A percentile compares a stretch with the other conserved stretches of the same genome.
These are phyloP conservation scores for Hipposideros armiger DNA, from an alignment of 2,113 vertebrate species.

Conservation along the genomic window DNA sequence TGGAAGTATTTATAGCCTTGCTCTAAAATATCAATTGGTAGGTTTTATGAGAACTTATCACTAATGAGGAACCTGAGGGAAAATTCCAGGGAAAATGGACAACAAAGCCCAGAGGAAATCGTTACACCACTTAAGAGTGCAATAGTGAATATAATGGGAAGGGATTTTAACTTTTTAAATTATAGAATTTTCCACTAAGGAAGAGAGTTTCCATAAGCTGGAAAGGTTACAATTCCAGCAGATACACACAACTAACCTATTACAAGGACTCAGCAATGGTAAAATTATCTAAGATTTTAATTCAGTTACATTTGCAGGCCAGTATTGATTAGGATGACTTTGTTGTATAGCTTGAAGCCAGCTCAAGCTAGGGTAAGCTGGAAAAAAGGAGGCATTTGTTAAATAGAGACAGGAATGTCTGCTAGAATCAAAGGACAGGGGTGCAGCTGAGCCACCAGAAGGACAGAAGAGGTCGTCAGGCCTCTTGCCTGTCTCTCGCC, in stretches of 20 bases:
- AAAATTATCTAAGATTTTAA: constrained; percentile 35
- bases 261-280: background rate
- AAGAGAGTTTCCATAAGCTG: background rate
- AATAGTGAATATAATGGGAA: background rate
- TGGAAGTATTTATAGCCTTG: background rate
- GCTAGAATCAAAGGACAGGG: background rate
- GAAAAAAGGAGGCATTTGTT: background rate
- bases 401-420: background rate
- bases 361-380: background rate
- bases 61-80: background rate
- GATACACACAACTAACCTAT: background rate
- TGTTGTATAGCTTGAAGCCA: background rate
- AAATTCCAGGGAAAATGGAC: background rate
- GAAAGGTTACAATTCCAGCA: background rate
- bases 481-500: background rate
- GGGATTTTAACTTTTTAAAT: constrained; percentile 4
- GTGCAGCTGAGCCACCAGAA: too few relatives aligned
- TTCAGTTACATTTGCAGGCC: background rate
- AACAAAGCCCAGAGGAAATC: background rate
- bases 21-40: background rate
- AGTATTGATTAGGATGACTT: background rate
- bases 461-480: background rate
- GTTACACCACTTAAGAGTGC: background rate
- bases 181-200: background rate
- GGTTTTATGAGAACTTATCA: constrained; percentile 33